phyloP scores from a whole-genome alignment of 1,140 invertebrate species.

The Aphidius ervi region DNA sequence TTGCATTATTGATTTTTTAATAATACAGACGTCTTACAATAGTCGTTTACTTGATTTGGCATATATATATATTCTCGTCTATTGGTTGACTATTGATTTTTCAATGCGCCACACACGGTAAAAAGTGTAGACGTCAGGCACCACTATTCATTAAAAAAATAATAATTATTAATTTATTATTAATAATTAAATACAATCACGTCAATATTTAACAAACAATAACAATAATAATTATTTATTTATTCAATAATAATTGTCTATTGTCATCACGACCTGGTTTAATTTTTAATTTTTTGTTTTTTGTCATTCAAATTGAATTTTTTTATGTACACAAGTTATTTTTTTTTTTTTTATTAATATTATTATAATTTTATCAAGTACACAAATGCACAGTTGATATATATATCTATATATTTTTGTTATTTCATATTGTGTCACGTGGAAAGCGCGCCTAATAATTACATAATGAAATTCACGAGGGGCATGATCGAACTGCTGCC shows the following conservation, averaged over 20 bases:
- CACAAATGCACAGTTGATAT: too few species aligned
- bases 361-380: too few species aligned
- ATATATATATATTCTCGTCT: neutral
- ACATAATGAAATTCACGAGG: conserved; percentile 36
- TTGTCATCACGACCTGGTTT: neutral
- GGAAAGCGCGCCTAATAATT: conserved; percentile 39
- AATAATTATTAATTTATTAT: neutral
- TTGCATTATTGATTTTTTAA: too few species aligned
- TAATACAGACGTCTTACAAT: too few species aligned
- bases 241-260: neutral
- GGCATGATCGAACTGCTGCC: conserved; percentile 30
- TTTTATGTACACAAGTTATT: too few species aligned
- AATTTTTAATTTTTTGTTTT: too few species aligned
- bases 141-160: conserved; percentile 14
- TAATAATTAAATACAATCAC: neutral
- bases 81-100: conserved; percentile 19
- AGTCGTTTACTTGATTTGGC: too few species aligned
- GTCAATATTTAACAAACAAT: neutral
- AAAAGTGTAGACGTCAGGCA: conserved; percentile 14
- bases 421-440: conserved; percentile 34
- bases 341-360: too few species aligned
- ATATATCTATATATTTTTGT: neutral
- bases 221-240: neutral
- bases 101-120: neutral
- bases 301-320: too few species aligned